Percentiles rank a stretch among this genome's conserved stretches.
Conservation (phyloP, 1,140 invertebrate genomes). For the Oreohelix idahoensis region DNA sequence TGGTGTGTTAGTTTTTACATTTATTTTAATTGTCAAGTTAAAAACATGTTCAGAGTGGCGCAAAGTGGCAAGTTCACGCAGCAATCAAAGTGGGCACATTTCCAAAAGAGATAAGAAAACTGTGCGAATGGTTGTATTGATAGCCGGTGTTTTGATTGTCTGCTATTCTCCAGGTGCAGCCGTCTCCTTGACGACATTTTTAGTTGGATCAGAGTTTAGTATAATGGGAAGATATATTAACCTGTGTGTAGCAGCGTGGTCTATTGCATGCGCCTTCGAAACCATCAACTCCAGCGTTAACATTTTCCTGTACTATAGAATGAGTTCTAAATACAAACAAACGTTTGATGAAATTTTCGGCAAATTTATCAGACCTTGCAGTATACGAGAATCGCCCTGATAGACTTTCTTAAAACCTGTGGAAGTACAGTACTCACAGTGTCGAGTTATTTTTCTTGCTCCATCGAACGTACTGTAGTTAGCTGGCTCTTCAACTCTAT, state of each 20-base stretch:
- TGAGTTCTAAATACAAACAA: slow-evolving; percentile 41
- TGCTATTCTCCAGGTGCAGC: not conserved
- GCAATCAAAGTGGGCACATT: not conserved
- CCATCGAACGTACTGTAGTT: too few species aligned
- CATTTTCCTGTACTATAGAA: slow-evolving; percentile 38
- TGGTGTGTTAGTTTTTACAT: slow-evolving; percentile 8
- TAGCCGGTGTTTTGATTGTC: slow-evolving; percentile 5
- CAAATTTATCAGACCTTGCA: not conserved
- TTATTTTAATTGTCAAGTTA: slow-evolving; percentile 3
- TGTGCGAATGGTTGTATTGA: not conserved
- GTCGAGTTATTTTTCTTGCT: too few species aligned
- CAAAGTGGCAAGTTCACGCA: not conserved
- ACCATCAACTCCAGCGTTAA: slow-evolving; percentile 36
- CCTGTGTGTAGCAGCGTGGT: not conserved
- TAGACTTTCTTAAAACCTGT: too few species aligned
- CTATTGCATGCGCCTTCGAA: not conserved
- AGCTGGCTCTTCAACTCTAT: too few species aligned
- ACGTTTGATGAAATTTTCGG: slow-evolving; percentile 20
- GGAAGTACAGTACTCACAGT: too few species aligned
- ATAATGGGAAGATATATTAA: slow-evolving; percentile 9
- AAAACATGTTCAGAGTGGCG: not conserved
- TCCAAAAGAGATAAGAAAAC: not conserved
- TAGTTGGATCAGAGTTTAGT: slow-evolving; percentile 11
- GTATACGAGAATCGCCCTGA: too few species aligned
- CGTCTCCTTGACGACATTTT: not conserved